Evolutionary conservation across 2,113 vertebrate genomes (phyloP), one percentile per base, ranked within the genome.

Genomic region (Eonycteris spelaea): DNA sequence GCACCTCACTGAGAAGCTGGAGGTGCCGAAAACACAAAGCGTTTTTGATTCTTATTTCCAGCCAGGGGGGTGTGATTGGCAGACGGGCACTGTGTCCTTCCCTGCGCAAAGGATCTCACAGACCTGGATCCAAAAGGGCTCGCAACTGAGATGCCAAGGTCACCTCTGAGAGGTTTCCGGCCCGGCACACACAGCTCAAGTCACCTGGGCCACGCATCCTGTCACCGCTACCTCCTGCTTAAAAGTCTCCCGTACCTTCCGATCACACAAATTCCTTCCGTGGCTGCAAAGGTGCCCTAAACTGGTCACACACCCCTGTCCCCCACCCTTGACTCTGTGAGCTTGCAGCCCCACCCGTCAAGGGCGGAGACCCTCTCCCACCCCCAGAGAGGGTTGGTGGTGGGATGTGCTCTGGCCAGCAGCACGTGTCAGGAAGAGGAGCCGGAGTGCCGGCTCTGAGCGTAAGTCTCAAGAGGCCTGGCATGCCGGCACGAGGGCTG

Each of bases 1-100:
- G 63, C 94, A 59, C 95, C 94, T 88, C 55, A 3, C 48, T 51
- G 84, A 85, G 85, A 80, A 85, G 71, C 86, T 26, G 51, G 19
- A 88, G 55, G 63, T 33, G 53, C 71, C 24, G n/a, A 55, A 84
- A 84, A 55, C 53, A 43, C 3, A 30, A 70, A 65, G 59, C 26
- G 35, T 55, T 63, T 55, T 63, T 24, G 7, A 10, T 45, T 38
- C 63, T 63, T 24, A 7, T 74, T 89, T 70, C 77, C 61, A 43
- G 67, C 65, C 40, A 10, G 38, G 22, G 63, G 40, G 15, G 30
- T 3, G 7, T 30, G 57, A 55, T 30, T 33, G 65, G 70, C 55
- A 83, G 55, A 53, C 14, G 53, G 59, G 11, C 38, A 22, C 45
- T 35, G 3, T 14, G 40, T 67, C n/a, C 83, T 84, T 55, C 3